phyloP scores from a whole-genome alignment of 2,888 invertebrate genomes.

The Heliconius erato region DNA sequence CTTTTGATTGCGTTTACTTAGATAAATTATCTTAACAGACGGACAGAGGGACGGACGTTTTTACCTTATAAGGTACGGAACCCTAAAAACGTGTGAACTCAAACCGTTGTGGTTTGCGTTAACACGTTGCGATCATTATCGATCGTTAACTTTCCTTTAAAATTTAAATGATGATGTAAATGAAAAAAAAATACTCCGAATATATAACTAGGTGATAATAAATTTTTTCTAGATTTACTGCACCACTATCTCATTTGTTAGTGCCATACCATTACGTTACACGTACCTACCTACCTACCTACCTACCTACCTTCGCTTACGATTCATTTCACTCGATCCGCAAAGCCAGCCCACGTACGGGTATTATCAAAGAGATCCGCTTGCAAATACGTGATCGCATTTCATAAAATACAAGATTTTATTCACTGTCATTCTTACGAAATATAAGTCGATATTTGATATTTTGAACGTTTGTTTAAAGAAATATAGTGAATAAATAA shows the following conservation, averaged over 20 bases:
- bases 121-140: too few species aligned
- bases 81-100: too few species aligned
- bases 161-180: too few species aligned
- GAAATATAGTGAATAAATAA: neutral
- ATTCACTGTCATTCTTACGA: slow-evolving; percentile 55
- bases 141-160: too few species aligned
- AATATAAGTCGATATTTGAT: slow-evolving; percentile 46
- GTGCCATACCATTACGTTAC: slow-evolving; percentile 50
- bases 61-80: too few species aligned
- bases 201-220: neutral
- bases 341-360: slow-evolving; percentile 70
- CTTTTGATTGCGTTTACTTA: too few species aligned
- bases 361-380: slow-evolving; percentile 75
- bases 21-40: too few species aligned
- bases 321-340: slow-evolving; percentile 57
- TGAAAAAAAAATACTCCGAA: too few species aligned
- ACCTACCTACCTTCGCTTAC: slow-evolving; percentile 53
- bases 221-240: slow-evolving; percentile 9
- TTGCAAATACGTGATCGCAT: slow-evolving; percentile 70
- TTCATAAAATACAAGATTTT: slow-evolving; percentile 60
- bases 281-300: slow-evolving; percentile 27
- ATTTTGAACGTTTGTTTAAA: slow-evolving; percentile 8
- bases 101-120: too few species aligned
- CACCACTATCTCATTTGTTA: slow-evolving; percentile 38
- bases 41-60: too few species aligned